These are phyloP conservation scores for Leptothorax acervorum DNA, from an alignment of 2,888 invertebrate genomes.

Conservation along the genomic window DNA sequence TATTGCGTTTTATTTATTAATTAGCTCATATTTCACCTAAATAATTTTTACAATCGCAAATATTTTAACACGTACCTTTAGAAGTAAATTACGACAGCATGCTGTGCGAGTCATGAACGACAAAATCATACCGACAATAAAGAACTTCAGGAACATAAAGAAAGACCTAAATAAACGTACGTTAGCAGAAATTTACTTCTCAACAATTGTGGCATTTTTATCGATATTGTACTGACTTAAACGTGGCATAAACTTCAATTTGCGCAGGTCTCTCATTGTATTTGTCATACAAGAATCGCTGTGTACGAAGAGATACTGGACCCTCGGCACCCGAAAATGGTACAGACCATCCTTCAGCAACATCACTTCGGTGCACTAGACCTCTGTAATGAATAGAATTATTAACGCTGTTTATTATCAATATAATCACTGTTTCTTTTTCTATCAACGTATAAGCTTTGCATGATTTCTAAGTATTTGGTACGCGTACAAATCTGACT, in stretches of 20 bases:
- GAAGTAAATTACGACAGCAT: slow-evolving; percentile 89
- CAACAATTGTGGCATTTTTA: not conserved
- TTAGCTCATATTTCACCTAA: not conserved
- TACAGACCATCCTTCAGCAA: slow-evolving; percentile 88
- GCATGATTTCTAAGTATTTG: slow-evolving; percentile 5
- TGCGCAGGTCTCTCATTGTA: slow-evolving; percentile 92
- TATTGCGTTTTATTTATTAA: not conserved
- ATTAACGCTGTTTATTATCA: not conserved
- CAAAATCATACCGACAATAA: slow-evolving; percentile 89
- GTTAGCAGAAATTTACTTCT: slow-evolving; percentile 36
- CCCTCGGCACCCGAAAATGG: slow-evolving; percentile 95
- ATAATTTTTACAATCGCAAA: not conserved
- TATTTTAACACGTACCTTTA: slow-evolving; percentile 86
- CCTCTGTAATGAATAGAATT: slow-evolving; percentile 35
- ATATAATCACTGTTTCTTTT: not conserved
- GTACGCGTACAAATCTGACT: not conserved
- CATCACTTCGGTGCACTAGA: slow-evolving; percentile 86
- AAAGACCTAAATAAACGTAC: slow-evolving; percentile 85
- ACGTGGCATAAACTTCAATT: slow-evolving; percentile 91
- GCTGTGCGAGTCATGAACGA: slow-evolving; percentile 88
- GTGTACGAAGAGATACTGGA: slow-evolving; percentile 93
- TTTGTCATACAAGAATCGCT: slow-evolving; percentile 90
- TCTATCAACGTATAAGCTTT: not conserved
- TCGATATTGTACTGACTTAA: slow-evolving; percentile 79
- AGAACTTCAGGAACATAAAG: slow-evolving; percentile 84